Percentiles rank a stretch among this genome's conserved stretches.
Evolutionary conservation across 2,888 invertebrate species (phyloP).

Genomic region (Yponomeuta cagnagella): DNA sequence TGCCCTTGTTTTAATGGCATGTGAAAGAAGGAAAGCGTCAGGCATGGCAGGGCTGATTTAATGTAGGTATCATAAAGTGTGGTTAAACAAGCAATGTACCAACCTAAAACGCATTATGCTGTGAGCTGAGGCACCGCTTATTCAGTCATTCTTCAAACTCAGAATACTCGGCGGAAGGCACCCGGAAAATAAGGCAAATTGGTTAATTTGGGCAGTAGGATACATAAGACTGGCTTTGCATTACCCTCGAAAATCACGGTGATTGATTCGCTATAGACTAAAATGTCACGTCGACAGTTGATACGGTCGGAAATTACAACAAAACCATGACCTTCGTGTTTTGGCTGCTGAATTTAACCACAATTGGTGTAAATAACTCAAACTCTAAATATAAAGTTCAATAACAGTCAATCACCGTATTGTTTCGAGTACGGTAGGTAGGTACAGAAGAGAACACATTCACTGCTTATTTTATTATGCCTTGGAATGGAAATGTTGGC

Average conservation of each 20-base stretch:
- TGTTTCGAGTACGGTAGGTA: constrained; percentile 39
- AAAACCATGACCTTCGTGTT: not conserved
- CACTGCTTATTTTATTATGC: constrained; percentile 11
- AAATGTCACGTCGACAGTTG: not conserved
- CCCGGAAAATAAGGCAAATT: constrained; percentile 65
- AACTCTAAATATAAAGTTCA: not conserved
- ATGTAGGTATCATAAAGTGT: not conserved
- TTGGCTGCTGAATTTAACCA: not conserved
- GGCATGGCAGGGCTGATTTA: not conserved
- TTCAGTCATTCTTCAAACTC: constrained; percentile 49
- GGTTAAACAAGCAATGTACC: constrained; percentile 53
- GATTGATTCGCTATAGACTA: not conserved
- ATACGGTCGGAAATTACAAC: not conserved
- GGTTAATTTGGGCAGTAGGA: constrained; percentile 46
- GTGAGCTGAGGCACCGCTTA: constrained; percentile 70
- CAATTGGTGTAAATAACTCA: constrained; percentile 25
- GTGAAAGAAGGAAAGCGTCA: constrained; percentile 7
- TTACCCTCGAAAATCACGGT: not conserved
- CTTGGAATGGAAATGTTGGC: constrained; percentile 11
- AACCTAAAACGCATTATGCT: constrained; percentile 69
- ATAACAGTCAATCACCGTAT: constrained; percentile 50
- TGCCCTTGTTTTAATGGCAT: not conserved
- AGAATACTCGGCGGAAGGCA: constrained; percentile 43
- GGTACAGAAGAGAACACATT: constrained; percentile 25
- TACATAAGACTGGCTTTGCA: constrained; percentile 25